A percentile compares a stretch with the other conserved stretches of the same genome.
These are phyloP conservation scores for Danionella dracula DNA, from an alignment of 2,797 vertebrate genomes.

Conservation along the genomic window DNA sequence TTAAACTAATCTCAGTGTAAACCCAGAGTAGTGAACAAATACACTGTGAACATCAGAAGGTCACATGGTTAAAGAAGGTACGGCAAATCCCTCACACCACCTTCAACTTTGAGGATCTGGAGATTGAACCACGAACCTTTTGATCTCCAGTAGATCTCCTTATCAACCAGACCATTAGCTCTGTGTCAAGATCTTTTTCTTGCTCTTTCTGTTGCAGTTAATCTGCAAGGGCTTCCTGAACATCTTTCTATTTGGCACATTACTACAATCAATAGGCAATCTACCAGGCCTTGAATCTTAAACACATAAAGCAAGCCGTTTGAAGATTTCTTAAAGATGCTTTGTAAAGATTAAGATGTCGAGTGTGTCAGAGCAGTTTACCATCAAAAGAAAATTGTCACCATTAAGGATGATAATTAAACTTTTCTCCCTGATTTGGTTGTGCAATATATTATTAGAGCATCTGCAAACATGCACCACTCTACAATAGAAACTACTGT, in stretches of 20 bases:
- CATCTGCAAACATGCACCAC: neutral
- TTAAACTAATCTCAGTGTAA: too few relatives aligned
- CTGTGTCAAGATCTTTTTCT: too few relatives aligned
- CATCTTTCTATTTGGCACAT: neutral
- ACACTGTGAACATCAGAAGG: too few relatives aligned
- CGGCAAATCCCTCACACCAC: too few relatives aligned
- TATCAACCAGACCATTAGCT: too few relatives aligned
- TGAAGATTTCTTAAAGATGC: neutral
- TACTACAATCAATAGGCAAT: neutral
- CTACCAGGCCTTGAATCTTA: neutral
- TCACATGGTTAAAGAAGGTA: too few relatives aligned
- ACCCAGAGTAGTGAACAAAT: too few relatives aligned
- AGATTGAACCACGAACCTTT: too few relatives aligned
- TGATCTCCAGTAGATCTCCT: too few relatives aligned
- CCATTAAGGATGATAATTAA: neutral
- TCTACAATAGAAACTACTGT: neutral
- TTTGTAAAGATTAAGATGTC: neutral
- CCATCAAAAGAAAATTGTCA: too few relatives aligned
- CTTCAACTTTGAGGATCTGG: too few relatives aligned
- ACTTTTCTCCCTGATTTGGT: neutral
- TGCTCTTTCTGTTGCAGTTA: neutral
- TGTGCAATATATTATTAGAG: neutral
- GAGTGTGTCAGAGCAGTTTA: neutral
- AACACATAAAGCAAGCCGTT: neutral
- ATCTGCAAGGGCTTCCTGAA: constrained; percentile 1